Base-by-base conservation (phyloP, 2,888 invertebrate species). In the Caenorhabditis sp. region DNA sequence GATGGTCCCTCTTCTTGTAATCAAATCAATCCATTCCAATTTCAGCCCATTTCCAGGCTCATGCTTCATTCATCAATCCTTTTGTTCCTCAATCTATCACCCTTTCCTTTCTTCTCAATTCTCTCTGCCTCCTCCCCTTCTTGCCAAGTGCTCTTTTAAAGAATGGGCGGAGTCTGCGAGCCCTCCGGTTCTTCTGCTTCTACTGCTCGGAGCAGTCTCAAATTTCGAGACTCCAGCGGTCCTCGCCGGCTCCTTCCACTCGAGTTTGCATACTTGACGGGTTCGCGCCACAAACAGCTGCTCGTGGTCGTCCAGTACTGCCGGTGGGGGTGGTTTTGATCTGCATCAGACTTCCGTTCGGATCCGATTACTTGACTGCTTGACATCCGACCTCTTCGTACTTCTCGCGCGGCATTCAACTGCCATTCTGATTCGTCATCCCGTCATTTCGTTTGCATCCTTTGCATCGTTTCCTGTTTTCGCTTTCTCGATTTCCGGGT, bases 351-450 rank as follows among this genome's bases (percentile, higher is more conserved):
- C 46, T 46, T 66, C 48, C 15, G 22, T n/a, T 30, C 39, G 35
- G 50, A 37, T 68, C 68, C 68, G 50, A 58, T 68, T 68, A 52
- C 32, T 27, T 41, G 55, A 15, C 39, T n/a, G 24, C 30, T 39
- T 70, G 70, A 52, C 56, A 70, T 59, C 32, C 45, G 70, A 70
- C 70, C 70, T 70, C 58, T 58, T 56, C 50, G 50, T 41, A 22
- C 53, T 45, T 46, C 30, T n/a, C 30, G 22, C n/a, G n/a, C n/a
- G n/a, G n/a, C n/a, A n/a, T n/a, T n/a, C n/a, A 50, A 58, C 32
- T 58, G 39, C 45, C 46, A 30, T 35, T 52, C 32, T 52, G 27
- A n/a, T 17, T 55, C 61, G 43, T 48, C 66, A 66, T 62, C 37
- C 39, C 22, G 24, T 53, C 32, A 32, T 15, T 24, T 37, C 32